Evolutionary conservation across 1,140 invertebrate species (phyloP).

Genomic region (Zophobas morio): DNA sequence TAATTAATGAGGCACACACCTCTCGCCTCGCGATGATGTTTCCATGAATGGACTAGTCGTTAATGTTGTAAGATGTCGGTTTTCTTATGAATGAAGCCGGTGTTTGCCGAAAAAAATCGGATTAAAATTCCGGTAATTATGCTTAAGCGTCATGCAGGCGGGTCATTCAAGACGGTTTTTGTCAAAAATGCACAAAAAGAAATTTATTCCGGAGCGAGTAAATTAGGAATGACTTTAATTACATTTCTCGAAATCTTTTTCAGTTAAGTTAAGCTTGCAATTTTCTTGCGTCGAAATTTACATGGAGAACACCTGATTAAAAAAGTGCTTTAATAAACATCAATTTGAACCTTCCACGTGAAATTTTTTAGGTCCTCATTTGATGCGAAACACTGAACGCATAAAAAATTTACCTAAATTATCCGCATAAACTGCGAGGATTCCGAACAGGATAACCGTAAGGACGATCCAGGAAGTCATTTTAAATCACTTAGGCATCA

Average conservation of each 20-base stretch:
- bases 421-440: conserved; percentile 47
- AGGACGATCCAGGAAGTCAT: conserved; percentile 54
- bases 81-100: conserved; percentile 28
- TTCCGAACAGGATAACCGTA: conserved; percentile 45
- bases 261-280: conserved; percentile 5
- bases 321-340: conserved; percentile 31
- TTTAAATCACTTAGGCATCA: conserved; percentile 51
- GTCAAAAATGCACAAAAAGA: conserved; percentile 1
- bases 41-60: conserved; percentile 20
- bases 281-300: conserved; percentile 17
- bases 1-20: conserved; percentile 38
- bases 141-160: background rate
- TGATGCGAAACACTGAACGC: conserved; percentile 32
- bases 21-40: background rate
- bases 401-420: conserved; percentile 53
- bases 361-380: conserved; percentile 41
- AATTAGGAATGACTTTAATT: conserved; percentile 33
- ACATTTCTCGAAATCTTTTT: conserved; percentile 24
- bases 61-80: conserved; percentile 23
- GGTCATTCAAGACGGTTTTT: background rate
- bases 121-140: conserved; percentile 30
- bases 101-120: conserved; percentile 12
- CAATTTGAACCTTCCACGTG: conserved; percentile 47
- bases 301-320: conserved; percentile 20
- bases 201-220: conserved; percentile 27